These are phyloP conservation scores for Paracentrotus lividus DNA, from an alignment of 53 echinoderm and acorn worm genomes.

Conservation along the genomic window DNA sequence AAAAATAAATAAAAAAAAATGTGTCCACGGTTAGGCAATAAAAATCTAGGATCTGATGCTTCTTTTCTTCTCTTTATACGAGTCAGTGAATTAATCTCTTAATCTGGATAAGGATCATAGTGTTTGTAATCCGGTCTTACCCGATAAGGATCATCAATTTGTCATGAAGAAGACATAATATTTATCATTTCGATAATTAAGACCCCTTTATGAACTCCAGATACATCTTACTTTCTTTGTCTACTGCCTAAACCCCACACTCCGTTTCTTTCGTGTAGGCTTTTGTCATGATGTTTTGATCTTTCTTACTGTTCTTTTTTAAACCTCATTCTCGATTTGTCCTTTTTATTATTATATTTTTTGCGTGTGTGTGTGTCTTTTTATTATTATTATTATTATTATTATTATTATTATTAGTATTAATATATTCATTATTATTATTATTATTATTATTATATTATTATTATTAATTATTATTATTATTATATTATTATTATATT, in stretches of 20 bases:
- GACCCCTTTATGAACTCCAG: not conserved
- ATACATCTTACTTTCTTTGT: not conserved
- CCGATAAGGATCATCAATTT: slow-evolving; percentile 39
- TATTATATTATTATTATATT: too few species aligned
- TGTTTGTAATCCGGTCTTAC: not conserved
- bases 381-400: not conserved
- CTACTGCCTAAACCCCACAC: not conserved
- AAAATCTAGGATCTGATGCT: not conserved
- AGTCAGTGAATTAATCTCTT: not conserved
- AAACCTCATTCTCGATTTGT: not conserved
- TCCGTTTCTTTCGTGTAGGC: too few species aligned
- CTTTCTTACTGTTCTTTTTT: too few species aligned
- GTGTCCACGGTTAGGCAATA: not conserved
- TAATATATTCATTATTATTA: too few species aligned
- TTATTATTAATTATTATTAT: too few species aligned
- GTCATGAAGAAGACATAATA: not conserved
- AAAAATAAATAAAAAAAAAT: too few species aligned
- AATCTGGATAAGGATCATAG: not conserved
- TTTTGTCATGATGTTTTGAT: too few species aligned
- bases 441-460: too few species aligned
- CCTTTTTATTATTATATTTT: not conserved
- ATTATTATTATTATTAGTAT: not conserved
- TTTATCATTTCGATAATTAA: not conserved
- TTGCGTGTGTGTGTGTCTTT: not conserved
- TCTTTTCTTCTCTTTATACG: not conserved